Evolutionary conservation across 1,140 invertebrate species (phyloP), one percentile per base, ranked within the genome.

Genomic region (Lasioglossum baleicum): DNA sequence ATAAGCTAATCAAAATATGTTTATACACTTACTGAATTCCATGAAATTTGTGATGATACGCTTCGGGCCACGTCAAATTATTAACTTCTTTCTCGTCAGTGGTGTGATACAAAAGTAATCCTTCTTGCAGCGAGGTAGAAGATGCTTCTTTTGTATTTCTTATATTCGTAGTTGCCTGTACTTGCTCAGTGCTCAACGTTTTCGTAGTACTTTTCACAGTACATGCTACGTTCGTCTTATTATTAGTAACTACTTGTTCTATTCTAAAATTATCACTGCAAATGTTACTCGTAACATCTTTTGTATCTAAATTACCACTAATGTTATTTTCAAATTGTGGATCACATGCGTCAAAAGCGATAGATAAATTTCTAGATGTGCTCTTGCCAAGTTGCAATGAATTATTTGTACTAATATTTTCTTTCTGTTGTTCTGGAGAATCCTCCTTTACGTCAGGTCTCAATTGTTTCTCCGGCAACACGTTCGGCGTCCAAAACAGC

Each of bases 1-100:
- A 63, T 69, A 75, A 61, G 3, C 2, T 20, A 2, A 44, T 35
- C 42, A 31, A 20, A 1, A 51, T 15, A 58, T 15, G 60, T 65
- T 60, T 64, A 56, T 72, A 22, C 84, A 94, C 95, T 95, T 90
- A 96, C 95, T 95, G 94, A 75, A 96, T 93, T 89, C 95, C 95
- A 92, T 95, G 93, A 89, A 93, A 93, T 89, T 94, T 94, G 69
- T 94, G 94, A 80, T 93, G 90, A 61, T 94, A 90, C 40, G 94
- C 90, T 56, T 94, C 89, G 6, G 95, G 94, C 94, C 94, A 96
- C 15, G 85, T 22, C 48, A 94, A 88, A 53, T 76, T 75, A 17
- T 82, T 90, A 63, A 82, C 91, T 26, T 92, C 92, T 6, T 90
- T 75, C 22, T 92, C 90, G 20, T 81, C 84, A 31, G 85, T 63